Base-by-base conservation (phyloP, 2,888 invertebrate species). In the Hedya salicella region DNA sequence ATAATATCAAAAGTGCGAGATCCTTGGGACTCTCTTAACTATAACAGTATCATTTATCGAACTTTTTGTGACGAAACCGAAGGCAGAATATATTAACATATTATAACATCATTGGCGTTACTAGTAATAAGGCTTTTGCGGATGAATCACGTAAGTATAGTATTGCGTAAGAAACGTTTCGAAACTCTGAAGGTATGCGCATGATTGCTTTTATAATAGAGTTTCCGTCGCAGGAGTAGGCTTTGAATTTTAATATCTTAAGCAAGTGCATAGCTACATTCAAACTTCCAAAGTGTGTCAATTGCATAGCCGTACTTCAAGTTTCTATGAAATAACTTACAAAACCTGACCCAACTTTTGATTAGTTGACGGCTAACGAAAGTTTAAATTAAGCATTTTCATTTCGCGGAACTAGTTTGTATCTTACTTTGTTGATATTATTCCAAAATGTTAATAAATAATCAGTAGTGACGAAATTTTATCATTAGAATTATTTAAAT, bases 151-250 rank as follows among this genome's bases (percentile, higher is more conserved):
- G 57, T 57, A 57, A 57, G 57, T 44, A 44, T 42, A 16, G 42
- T 25, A 32, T 32, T 3, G 1, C 19, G 17, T 30, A 54, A 46
- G 36, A 44, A 57, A 32, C 16, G 54, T 53, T 53, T 36, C 54
- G 46, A 46, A 46, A 62, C 53, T 42, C 36, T 16, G 21, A 16
- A 56, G 49, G 61, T 40, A 61, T 44, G 42, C 9, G 30, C 50
- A 52, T 30, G 54, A 54, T 54, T 48, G 62, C 48, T 36, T 62
- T 40, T 54, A 25, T 62, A 62, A 62, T 62, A 48, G 54, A 62
- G 48, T 62, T 62, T 62, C 54, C 54, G 54, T 54, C n/a, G 54
- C 25, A 25, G 62, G 44, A 54, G 62, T 44, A 36, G 16, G 54
- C 13, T 13, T 25, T 62, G 62, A 39, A 62, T 62, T 62, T 54